Evolutionary conservation across 2,113 vertebrate genomes (phyloP).

Genomic region (Charadrius vociferus): DNA sequence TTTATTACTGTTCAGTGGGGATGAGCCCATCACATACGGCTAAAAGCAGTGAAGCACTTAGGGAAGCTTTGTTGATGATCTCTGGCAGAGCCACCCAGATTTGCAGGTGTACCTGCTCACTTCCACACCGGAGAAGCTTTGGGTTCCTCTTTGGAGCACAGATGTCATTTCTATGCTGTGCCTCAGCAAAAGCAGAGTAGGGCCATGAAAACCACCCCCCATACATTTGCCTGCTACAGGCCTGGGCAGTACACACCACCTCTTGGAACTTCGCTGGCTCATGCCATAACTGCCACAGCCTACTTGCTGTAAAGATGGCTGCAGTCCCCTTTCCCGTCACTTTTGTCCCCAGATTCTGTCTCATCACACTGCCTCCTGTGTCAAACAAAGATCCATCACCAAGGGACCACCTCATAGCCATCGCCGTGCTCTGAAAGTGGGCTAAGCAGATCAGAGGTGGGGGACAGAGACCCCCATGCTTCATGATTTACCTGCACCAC

Average conservation of each 20-base stretch:
- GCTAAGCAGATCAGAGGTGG: neutral
- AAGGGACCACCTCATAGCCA: neutral
- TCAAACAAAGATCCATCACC: neutral
- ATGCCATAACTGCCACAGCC: neutral
- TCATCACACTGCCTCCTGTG: neutral
- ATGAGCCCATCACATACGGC: neutral
- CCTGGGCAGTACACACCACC: accelerated
- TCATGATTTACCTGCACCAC: no score
- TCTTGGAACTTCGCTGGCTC: neutral
- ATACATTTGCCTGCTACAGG: neutral
- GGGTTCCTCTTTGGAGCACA: neutral
- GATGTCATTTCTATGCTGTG: neutral
- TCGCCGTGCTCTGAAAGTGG: accelerated
- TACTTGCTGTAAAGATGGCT: neutral
- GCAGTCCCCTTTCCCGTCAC: accelerated
- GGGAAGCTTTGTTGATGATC: neutral
- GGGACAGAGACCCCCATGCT: neutral
- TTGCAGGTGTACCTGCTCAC: neutral
- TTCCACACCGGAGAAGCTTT: neutral
- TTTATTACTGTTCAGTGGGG: neutral
- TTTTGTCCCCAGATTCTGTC: neutral
- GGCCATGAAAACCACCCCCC: neutral
- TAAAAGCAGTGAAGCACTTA: neutral
- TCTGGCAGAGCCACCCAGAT: neutral
- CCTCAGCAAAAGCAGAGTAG: neutral